Evolutionary conservation across 2,797 vertebrate genomes (phyloP).

Genomic region (Heteromormyrus szaboi): DNA sequence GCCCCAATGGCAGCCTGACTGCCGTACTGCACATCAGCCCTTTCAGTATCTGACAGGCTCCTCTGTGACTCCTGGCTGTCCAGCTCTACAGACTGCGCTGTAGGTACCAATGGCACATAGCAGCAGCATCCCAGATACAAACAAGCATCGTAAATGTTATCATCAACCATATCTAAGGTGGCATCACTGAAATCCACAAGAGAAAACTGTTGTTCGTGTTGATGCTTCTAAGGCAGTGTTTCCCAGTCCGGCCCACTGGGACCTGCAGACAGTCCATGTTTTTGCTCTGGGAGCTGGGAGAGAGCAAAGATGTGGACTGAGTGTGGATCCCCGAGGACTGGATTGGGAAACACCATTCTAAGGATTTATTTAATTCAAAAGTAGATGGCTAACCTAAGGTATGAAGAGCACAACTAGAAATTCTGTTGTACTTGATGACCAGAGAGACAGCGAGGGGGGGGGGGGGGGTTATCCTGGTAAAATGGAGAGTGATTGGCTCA

Average conservation of each 20-base stretch:
- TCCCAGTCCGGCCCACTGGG: too few species aligned
- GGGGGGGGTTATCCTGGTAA: not conserved
- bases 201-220: not conserved
- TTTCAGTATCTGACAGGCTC: not conserved
- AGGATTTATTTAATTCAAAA: not conserved
- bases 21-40: too few species aligned
- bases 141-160: not conserved
- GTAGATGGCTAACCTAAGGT: not conserved
- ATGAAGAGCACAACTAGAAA: not conserved
- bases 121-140: not conserved
- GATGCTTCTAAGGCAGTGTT: not conserved
- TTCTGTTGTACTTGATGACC: not conserved
- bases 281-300: too few species aligned
- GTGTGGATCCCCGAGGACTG: too few species aligned
- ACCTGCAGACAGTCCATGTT: too few species aligned
- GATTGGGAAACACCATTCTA: not conserved
- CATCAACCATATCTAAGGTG: not conserved
- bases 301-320: too few species aligned
- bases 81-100: not conserved
- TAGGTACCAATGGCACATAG: not conserved
- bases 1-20: too few species aligned
- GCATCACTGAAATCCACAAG: not conserved
- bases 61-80: not conserved
- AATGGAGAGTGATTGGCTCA: not conserved
- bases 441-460: not conserved